These are phyloP conservation scores for Hydrolagus affinis DNA, from an alignment of 2,113 vertebrate genomes.

Conservation along the genomic window DNA sequence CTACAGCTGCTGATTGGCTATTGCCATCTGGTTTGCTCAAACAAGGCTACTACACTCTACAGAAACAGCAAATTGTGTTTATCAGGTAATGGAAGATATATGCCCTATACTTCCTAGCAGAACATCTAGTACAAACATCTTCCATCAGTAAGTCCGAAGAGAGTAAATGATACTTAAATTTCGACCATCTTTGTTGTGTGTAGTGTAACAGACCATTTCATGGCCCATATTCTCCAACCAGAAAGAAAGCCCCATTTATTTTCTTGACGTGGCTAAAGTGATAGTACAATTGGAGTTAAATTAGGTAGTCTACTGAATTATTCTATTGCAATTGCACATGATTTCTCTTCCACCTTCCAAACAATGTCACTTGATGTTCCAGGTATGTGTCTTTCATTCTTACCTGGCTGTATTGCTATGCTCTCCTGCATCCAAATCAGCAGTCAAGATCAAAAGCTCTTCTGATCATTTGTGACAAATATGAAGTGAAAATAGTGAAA, in stretches of 20 bases:
- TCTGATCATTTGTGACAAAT: background rate
- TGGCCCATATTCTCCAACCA: no score
- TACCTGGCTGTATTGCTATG: background rate
- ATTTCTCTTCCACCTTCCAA: background rate
- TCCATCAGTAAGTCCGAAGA: no score
- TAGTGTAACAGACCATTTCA: no score
- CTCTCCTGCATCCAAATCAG: background rate
- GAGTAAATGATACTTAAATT: no score
- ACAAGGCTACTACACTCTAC: background rate
- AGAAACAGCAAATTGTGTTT: background rate
- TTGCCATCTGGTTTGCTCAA: background rate
- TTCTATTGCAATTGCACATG: background rate
- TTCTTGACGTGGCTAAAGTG: no score
- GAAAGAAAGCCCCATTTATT: no score
- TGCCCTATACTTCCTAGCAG: background rate
- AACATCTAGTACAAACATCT: background rate
- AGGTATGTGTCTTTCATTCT: background rate
- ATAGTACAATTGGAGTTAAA: background rate
- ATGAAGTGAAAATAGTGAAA: background rate
- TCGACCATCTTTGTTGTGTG: no score
- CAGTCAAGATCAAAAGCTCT: background rate
- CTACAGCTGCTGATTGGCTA: background rate
- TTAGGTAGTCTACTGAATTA: background rate
- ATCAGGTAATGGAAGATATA: background rate
- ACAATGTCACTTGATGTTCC: background rate